Evolutionary conservation across 2,113 vertebrate genomes (phyloP), one percentile per base, ranked within the genome.

Genomic region (Phainopepla nitens): DNA sequence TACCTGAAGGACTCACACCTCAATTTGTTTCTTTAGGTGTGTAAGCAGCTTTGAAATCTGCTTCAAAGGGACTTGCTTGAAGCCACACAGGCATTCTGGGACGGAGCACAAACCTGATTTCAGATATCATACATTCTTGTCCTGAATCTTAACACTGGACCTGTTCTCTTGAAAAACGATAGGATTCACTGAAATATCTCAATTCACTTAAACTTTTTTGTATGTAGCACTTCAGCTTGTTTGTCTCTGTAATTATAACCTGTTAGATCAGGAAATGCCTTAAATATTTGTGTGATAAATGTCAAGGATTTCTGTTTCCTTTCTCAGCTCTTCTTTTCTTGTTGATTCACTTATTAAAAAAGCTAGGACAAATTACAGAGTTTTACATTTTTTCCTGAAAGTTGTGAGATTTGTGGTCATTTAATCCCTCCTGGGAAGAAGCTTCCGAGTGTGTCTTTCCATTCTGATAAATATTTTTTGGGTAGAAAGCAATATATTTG

Each of bases 401-500:
- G 25, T 44, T 44, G 23, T 7, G 33, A 94, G 83, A 86, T 94
- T 87, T 85, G n/a, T 95, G 91, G 94, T 90, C 89, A 80, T 92
- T 95, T 94, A 94, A 94, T 97, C 58, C 25, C 77, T 93, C 77
- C 77, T 82, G 85, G 36, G 69, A 94, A 78, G 58, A 73, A 77
- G 44, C 44, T 79, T 89, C 45, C 49, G 75, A 54, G 73, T 51
- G 76, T 90, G 68, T 92, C 70, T 95, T 92, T 95, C 82, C 82
- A 93, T 66, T 81, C 87, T 86, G 95, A 94, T 79, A 92, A 95
- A 95, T 92, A 95, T 95, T 95, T 96, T 91, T 86, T 82, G 92
- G 82, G 81, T 89, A 86, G 77, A 87, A 95, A 95, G 89, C 84
- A 92, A 91, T 96, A 56, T 65, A 81, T 94, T 96, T 91, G 47